Evolutionary conservation across 2,797 vertebrate species (phyloP).

Genomic region (Helostoma temminkii): DNA sequence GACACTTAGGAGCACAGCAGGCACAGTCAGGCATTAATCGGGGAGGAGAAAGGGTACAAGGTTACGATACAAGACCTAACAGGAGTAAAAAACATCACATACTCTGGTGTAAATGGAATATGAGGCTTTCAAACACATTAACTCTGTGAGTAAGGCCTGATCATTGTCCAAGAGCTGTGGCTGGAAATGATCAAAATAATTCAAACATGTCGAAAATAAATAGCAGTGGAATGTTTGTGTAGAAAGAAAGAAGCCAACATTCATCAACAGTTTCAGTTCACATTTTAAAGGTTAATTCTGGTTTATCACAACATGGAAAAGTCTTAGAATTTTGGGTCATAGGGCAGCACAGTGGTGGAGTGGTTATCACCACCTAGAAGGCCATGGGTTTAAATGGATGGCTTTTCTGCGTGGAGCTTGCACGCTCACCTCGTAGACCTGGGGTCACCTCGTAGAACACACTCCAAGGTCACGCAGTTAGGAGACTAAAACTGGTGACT

Average conservation of each 20-base stretch:
- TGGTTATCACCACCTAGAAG: too few species aligned
- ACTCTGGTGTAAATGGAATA: slow-evolving; percentile 41
- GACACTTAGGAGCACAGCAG: slow-evolving; percentile 74
- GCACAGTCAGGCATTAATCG: slow-evolving; percentile 47
- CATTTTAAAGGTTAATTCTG: slow-evolving; percentile 4
- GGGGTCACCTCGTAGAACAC: too few species aligned
- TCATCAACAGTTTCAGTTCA: slow-evolving; percentile 58
- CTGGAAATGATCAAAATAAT: slow-evolving; percentile 22
- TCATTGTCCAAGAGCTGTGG: not conserved
- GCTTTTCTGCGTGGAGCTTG: too few species aligned
- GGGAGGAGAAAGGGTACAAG: not conserved
- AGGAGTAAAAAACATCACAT: slow-evolving; percentile 52
- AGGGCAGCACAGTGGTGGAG: too few species aligned
- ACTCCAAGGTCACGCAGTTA: too few species aligned
- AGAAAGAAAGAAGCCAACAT: slow-evolving; percentile 73
- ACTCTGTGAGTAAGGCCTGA: not conserved
- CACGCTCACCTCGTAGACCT: too few species aligned
- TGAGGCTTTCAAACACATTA: slow-evolving; percentile 6
- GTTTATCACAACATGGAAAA: not conserved
- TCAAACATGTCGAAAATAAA: slow-evolving; percentile 84
- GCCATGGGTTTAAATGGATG: too few species aligned
- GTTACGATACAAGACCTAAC: slow-evolving; percentile 9
- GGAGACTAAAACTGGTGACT: too few species aligned
- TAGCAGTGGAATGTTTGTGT: slow-evolving; percentile 80
- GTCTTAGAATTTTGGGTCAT: too few species aligned